These are phyloP conservation scores for Lycia hirtaria DNA, from an alignment of 2,888 invertebrate species.

Conservation along the genomic window DNA sequence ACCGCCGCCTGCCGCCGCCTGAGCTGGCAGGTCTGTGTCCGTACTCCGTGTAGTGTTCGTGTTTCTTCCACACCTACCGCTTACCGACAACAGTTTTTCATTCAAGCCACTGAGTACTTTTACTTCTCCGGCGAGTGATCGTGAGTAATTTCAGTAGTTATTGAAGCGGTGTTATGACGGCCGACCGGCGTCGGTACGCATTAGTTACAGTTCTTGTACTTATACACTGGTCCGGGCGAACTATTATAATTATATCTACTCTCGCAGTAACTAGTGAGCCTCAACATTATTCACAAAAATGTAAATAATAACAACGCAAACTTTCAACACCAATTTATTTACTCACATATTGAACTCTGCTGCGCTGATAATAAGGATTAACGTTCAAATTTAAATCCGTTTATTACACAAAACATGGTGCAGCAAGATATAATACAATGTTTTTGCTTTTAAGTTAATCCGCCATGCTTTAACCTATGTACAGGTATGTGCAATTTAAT, in stretches of 20 bases:
- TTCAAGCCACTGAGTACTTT: neutral
- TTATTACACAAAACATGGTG: no score
- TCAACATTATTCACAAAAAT: neutral
- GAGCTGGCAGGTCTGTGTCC: neutral
- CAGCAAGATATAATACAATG: no score
- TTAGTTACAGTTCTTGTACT: no score
- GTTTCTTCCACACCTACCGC: neutral
- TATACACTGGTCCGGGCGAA: no score
- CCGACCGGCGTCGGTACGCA: no score
- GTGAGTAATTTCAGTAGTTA: neutral
- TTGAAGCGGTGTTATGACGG: neutral
- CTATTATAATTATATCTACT: no score
- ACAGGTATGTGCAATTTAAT: no score
- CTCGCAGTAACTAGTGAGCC: no score
- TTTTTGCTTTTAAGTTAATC: no score
- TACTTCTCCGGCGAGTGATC: neutral
- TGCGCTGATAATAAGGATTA: no score
- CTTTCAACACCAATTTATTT: neutral
- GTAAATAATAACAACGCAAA: neutral
- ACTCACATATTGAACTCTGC: neutral
- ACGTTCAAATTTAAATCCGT: no score
- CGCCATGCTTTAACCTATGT: no score
- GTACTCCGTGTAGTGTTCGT: neutral
- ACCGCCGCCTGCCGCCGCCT: constrained; percentile 15
- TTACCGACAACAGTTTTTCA: neutral